These are phyloP conservation scores for Cherax quadricarinatus DNA, from an alignment of 1,140 invertebrate genomes.

Conservation along the genomic window DNA sequence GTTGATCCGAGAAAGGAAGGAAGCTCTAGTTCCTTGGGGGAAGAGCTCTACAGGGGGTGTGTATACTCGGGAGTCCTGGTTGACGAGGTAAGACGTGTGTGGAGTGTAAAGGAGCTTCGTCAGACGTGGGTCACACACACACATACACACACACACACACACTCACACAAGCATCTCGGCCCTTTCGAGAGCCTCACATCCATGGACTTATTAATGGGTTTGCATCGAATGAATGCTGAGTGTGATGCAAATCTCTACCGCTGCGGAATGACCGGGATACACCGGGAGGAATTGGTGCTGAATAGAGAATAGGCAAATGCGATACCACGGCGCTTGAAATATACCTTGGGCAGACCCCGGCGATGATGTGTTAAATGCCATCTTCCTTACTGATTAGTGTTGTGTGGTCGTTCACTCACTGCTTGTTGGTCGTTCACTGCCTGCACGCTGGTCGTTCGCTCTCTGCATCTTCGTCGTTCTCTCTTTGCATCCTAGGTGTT, in stretches of 20 bases:
- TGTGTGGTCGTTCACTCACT: conserved; percentile 11
- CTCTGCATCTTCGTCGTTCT: no score
- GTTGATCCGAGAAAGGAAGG: no score
- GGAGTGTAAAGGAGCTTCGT: neutral
- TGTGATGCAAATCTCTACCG: conserved; percentile 60
- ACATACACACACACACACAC: neutral
- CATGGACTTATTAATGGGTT: conserved; percentile 44
- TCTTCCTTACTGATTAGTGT: conserved; percentile 42
- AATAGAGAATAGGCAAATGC: conserved; percentile 40
- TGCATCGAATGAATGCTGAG: conserved; percentile 54
- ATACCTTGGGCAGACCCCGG: neutral
- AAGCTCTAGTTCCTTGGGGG: no score
- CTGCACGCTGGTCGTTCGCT: no score
- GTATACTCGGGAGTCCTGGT: neutral
- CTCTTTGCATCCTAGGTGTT: no score
- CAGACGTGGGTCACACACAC: neutral
- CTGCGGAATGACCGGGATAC: conserved; percentile 41
- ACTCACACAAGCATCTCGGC: neutral
- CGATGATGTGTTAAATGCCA: conserved; percentile 35
- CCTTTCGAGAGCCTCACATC: neutral
- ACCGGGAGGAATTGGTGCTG: neutral
- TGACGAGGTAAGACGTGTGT: neutral
- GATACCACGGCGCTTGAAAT: neutral
- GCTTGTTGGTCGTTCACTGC: no score
- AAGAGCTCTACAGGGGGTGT: no score